Percentiles rank a stretch among this genome's conserved stretches.
These are phyloP conservation scores for Drosophila atripex DNA, from an alignment of 2,888 invertebrate species.

Conservation along the genomic window DNA sequence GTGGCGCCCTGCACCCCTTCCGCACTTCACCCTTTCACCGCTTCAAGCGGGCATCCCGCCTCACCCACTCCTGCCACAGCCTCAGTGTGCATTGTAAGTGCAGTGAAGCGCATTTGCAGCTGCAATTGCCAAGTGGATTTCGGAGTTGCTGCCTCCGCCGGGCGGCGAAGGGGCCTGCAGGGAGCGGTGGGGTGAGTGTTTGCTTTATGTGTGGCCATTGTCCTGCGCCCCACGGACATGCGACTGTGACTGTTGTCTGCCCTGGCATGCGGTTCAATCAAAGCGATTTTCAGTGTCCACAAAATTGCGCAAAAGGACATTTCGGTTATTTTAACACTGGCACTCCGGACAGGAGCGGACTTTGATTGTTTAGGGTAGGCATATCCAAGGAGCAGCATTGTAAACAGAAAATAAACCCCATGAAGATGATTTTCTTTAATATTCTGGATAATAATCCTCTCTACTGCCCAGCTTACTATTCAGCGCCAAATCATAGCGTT, in stretches of 20 bases:
- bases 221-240: conserved; percentile 54
- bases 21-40: too few relatives aligned
- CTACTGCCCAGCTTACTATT: too few relatives aligned
- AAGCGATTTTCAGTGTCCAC: conserved; percentile 81
- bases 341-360: conserved; percentile 30
- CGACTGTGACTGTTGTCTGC: conserved; percentile 51
- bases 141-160: conserved; percentile 28
- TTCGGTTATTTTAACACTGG: conserved; percentile 77
- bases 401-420: neutral
- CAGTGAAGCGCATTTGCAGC: conserved; percentile 75
- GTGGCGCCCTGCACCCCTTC: conserved; percentile 3
- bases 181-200: conserved; percentile 55
- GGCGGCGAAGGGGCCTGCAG: neutral
- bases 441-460: too few relatives aligned
- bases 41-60: neutral
- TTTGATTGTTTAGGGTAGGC: neutral
- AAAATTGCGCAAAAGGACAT: conserved; percentile 79
- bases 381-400: too few relatives aligned
- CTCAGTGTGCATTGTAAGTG: conserved; percentile 70
- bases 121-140: conserved; percentile 74
- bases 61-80: neutral
- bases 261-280: conserved; percentile 77
- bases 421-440: too few relatives aligned
- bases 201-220: conserved; percentile 78
- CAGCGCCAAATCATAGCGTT: too few relatives aligned